Evolutionary conservation across 2,888 invertebrate species (phyloP).

Genomic region (Punctoribates punctum): DNA sequence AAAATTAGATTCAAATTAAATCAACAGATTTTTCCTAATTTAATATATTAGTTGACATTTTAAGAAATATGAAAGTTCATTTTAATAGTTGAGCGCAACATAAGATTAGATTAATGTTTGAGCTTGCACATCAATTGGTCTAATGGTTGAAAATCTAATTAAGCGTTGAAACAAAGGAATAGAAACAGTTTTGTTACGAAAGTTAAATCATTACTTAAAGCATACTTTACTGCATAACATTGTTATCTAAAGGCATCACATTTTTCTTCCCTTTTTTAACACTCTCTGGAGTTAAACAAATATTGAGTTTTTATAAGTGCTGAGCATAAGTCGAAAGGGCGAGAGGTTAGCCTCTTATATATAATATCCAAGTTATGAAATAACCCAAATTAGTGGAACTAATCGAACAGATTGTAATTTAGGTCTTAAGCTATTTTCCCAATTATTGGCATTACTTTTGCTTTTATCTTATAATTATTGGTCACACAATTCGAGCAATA

Average conservation of each 20-base stretch:
- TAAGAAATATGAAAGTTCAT: too few species aligned
- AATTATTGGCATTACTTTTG: slow-evolving; percentile 13
- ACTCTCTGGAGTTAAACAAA: background rate
- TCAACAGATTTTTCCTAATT: too few species aligned
- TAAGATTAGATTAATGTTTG: background rate
- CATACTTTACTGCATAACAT: background rate
- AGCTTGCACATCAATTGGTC: background rate
- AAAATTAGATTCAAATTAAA: too few species aligned
- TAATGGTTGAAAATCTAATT: slow-evolving; percentile 6
- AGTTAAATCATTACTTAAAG: background rate
- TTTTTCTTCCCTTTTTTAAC: background rate
- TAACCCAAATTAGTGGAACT: background rate
- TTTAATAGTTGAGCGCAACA: too few species aligned
- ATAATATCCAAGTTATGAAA: background rate
- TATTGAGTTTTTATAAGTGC: background rate
- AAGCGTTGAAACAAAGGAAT: background rate
- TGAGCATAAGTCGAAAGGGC: background rate
- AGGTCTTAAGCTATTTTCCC: background rate
- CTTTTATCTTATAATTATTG: slow-evolving; percentile 31
- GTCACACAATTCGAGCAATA: slow-evolving; percentile 6
- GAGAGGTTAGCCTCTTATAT: background rate
- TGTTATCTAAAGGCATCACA: background rate
- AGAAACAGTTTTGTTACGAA: background rate
- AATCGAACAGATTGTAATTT: background rate
- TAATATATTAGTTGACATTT: too few species aligned